Evolutionary conservation across 1,140 invertebrate genomes (phyloP), one percentile per base, ranked within the genome.

Genomic region (Zaprionus inermis): DNA sequence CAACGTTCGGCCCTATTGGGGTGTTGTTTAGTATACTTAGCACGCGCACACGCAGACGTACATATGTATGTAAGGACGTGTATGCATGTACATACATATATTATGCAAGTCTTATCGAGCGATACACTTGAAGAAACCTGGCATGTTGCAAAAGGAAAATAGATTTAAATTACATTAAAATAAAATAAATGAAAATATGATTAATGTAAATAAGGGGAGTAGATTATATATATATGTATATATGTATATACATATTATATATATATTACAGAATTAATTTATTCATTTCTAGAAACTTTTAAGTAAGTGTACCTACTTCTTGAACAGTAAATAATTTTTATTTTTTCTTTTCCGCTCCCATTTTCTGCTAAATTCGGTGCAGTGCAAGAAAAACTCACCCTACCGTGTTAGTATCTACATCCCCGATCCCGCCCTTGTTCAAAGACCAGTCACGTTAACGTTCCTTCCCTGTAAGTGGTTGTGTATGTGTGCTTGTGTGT

Each of bases 11-110:
- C 67, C 18, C 14, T 20, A 46, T 38, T 22, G 24, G 61, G 24
- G 73, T 75, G 82, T 81, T 44, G 79, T 60, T 72, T 74, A 59
- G 20, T 51, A 58, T 18, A 67, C 55, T 67, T 41, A 63, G 28
- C 28, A 72, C 49, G 46, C 70, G 57, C 52, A 63, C 38, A 64
- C 49, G 36, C 20, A 28, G 32, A n/a, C 54, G 24, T 54, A 65
- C 22, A 32, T 32, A 32, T 6, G 9, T 52, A 49, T 12, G 10
- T 44, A n/a, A 32, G 41, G 30, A 60, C 38, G 20, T 10, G 14
- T 58, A 57, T 34, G 41, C 34, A 44, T 44, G 9, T 44, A 9
- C 16, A 44, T 41, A 16, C n/a, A n/a, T 41, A 41, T 41, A 41
- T 41, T 41, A 41, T 44, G 38, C n/a, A 16, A 2, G 38, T 16